A percentile compares a stretch with the other conserved stretches of the same genome.
These are phyloP conservation scores for Branchellion lobata DNA, from an alignment of 2,888 invertebrate species.

Conservation along the genomic window DNA sequence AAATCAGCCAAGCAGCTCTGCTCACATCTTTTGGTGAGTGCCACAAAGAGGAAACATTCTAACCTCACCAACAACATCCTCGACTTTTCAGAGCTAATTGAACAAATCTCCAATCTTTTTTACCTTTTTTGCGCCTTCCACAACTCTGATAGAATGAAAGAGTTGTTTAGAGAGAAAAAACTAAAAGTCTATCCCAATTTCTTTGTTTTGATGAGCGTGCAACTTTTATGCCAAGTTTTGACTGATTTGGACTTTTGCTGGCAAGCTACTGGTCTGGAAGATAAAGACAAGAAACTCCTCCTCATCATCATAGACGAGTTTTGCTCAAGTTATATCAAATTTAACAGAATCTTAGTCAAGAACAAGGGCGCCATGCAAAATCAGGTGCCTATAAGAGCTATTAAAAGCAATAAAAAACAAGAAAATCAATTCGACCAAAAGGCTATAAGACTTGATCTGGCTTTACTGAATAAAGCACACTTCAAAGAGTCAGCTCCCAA, in stretches of 20 bases:
- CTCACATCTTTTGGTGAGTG: slow-evolving; percentile 5
- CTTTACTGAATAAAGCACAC: too few species aligned
- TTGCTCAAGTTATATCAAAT: not conserved
- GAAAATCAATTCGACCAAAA: too few species aligned
- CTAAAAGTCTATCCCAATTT: slow-evolving; percentile 22
- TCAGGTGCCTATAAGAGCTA: not conserved
- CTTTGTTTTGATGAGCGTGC: not conserved
- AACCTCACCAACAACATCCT: slow-evolving; percentile 3
- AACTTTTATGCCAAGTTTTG: slow-evolving; percentile 15
- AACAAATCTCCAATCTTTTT: slow-evolving; percentile 4
- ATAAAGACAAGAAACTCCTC: not conserved
- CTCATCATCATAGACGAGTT: not conserved
- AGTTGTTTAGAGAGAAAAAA: not conserved
- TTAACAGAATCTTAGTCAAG: not conserved
- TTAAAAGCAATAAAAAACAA: too few species aligned
- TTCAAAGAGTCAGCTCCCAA: too few species aligned
- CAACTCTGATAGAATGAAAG: not conserved
- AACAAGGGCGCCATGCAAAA: not conserved
- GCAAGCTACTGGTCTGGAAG: slow-evolving; percentile 6
- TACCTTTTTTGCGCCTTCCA: slow-evolving; percentile 24
- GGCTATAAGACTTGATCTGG: too few species aligned
- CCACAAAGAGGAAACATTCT: slow-evolving; percentile 13
- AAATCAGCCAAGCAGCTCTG: slow-evolving; percentile 10
- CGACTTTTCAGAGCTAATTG: not conserved
- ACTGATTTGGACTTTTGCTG: slow-evolving; percentile 31